These are phyloP conservation scores for Caiman crocodilus DNA, from an alignment of 2,797 vertebrate species.

Conservation along the genomic window DNA sequence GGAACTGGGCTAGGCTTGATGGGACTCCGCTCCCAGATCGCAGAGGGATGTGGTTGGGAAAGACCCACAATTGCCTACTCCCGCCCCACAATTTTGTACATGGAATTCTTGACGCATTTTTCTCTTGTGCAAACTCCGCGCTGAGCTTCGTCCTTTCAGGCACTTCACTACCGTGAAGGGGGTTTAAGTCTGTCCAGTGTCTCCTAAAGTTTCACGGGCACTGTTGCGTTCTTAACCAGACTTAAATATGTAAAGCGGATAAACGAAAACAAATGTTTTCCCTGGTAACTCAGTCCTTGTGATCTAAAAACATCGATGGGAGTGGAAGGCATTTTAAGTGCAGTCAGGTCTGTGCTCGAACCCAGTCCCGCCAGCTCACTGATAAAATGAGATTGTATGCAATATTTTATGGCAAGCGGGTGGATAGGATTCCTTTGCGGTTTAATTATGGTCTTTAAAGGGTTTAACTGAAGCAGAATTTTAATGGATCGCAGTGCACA, in stretches of 20 bases:
- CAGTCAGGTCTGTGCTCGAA: neutral
- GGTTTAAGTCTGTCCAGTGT: neutral
- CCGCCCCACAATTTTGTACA: neutral
- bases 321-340: neutral
- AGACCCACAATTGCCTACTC: neutral
- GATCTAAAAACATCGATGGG: neutral
- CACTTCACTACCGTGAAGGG: neutral
- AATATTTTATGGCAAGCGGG: constrained; percentile 74
- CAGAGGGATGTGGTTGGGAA: neutral
- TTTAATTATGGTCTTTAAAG: constrained; percentile 73
- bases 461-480: constrained; percentile 68
- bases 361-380: constrained; percentile 19
- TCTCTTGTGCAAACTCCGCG: neutral
- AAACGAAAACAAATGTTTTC: constrained; percentile 38
- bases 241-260: neutral
- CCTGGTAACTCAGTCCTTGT: neutral
- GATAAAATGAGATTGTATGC: constrained; percentile 66
- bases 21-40: neutral
- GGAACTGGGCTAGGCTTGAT: neutral
- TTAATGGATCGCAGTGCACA: constrained; percentile 47
- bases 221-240: neutral
- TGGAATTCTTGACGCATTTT: neutral
- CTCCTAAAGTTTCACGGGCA: neutral
- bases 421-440: constrained; percentile 63
- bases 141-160: neutral